Evolutionary conservation across 2,113 vertebrate genomes (phyloP).

Genomic region (Amphilophus citrinellus): DNA sequence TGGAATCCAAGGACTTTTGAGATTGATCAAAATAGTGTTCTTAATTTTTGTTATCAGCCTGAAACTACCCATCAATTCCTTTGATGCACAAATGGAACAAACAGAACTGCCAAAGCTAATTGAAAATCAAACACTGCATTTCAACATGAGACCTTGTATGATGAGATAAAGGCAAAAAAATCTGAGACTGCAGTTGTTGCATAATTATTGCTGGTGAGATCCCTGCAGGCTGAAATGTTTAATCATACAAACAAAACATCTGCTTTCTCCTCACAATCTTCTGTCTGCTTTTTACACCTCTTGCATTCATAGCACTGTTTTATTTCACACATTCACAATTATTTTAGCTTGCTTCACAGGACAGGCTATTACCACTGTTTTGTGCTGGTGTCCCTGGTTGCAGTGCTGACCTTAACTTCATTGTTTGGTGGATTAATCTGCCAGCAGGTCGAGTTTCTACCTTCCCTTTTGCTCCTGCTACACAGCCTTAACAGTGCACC

Average conservation of each 20-base stretch:
- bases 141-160: constrained; percentile 12
- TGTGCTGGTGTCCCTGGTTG: not conserved
- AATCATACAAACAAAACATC: constrained; percentile 56
- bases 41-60: not conserved
- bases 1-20: not conserved
- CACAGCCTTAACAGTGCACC: constrained; percentile 54
- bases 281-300: not conserved
- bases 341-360: constrained; percentile 27
- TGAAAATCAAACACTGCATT: constrained; percentile 36
- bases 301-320: constrained; percentile 22
- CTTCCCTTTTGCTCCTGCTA: constrained; percentile 32
- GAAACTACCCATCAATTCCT: not conserved
- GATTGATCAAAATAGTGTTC: constrained; percentile 24
- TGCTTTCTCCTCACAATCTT: constrained; percentile 10
- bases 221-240: constrained; percentile 38
- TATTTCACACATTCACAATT: constrained; percentile 29
- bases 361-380: constrained; percentile 31
- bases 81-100: constrained; percentile 30
- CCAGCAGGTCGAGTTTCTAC: constrained; percentile 38
- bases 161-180: constrained; percentile 29
- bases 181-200: constrained; percentile 21
- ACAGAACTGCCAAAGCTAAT: constrained; percentile 35
- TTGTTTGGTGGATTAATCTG: constrained; percentile 63
- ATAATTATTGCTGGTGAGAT: constrained; percentile 32
- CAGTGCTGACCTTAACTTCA: constrained; percentile 49